A percentile compares a stretch with the other conserved stretches of the same genome.
phyloP scores from a whole-genome alignment of 92 coral and sea anemone species.

The Muricea muricata region DNA sequence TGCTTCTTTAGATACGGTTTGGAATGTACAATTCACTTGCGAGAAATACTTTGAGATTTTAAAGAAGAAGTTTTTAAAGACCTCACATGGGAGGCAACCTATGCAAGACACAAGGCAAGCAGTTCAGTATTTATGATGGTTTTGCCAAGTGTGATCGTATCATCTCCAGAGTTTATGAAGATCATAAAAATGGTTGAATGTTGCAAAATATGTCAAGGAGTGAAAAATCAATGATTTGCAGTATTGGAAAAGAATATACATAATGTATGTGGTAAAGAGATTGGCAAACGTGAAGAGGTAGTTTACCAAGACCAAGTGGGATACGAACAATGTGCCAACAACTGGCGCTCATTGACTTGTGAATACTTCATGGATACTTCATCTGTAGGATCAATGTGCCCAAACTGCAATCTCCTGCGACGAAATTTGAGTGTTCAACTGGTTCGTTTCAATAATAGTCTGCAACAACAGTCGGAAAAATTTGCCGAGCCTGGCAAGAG shows the following conservation, averaged over 20 bases:
- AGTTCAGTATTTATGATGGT: conserved; percentile 8
- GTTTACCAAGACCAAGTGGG: neutral
- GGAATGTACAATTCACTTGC: conserved; percentile 47
- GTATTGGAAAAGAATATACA: conserved; percentile 22
- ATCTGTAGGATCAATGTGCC: neutral
- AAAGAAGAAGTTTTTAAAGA: conserved; percentile 37
- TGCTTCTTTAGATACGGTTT: neutral
- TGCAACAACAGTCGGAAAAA: neutral
- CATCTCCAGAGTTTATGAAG: neutral
- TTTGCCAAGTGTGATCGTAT: conserved; percentile 6
- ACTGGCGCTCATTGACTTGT: conserved; percentile 24
- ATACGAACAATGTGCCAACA: neutral
- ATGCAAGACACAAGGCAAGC: conserved; percentile 40
- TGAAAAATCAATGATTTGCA: conserved; percentile 28
- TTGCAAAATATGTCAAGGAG: conserved; percentile 43
- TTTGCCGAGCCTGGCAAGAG: conserved; percentile 3
- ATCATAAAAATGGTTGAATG: conserved; percentile 12
- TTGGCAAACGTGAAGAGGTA: conserved; percentile 23
- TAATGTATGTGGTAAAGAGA: conserved; percentile 10
- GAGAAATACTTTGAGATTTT: conserved; percentile 30
- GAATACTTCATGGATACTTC: neutral
- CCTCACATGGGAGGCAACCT: conserved; percentile 51
- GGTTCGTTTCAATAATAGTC: conserved; percentile 1
- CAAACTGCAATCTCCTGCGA: conserved; percentile 12
- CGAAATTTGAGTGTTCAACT: conserved; percentile 19